Conservation (phyloP, 2,797 vertebrate species). For the Naso thynnoides region DNA sequence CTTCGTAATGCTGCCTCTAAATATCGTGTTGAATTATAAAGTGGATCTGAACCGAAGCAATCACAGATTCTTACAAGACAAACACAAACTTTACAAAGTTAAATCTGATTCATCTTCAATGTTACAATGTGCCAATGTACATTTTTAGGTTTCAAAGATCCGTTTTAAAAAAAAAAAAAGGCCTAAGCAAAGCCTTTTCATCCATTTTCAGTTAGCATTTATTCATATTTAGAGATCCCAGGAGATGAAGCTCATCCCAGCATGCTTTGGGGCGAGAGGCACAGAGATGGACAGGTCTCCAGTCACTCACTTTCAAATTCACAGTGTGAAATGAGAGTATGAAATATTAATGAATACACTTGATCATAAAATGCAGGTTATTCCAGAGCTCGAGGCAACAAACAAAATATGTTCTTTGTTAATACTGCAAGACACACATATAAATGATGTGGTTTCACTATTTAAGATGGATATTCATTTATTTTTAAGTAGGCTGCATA, state of each 20-base stretch:
- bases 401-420: constrained; percentile 33
- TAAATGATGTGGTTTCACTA: not conserved
- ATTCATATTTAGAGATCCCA: constrained; percentile 14
- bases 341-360: constrained; percentile 53
- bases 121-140: not conserved
- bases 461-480: not conserved
- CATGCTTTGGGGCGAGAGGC: not conserved
- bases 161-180: too few species aligned
- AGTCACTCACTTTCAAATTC: constrained; percentile 1
- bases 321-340: constrained; percentile 42
- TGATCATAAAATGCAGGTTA: constrained; percentile 44
- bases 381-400: constrained; percentile 17
- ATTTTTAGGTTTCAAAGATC: not conserved
- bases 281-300: not conserved
- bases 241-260: constrained; percentile 7
- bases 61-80: not conserved
- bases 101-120: not conserved
- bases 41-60: not conserved
- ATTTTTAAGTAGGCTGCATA: not conserved
- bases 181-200: not conserved
- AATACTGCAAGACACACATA: constrained; percentile 17
- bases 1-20: not conserved
- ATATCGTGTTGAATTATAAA: not conserved
- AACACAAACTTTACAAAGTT: not conserved
- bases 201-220: not conserved